Evolutionary conservation across 2,113 vertebrate genomes (phyloP), one percentile per base, ranked within the genome.

Genomic region (Chloropsis cyanopogon): DNA sequence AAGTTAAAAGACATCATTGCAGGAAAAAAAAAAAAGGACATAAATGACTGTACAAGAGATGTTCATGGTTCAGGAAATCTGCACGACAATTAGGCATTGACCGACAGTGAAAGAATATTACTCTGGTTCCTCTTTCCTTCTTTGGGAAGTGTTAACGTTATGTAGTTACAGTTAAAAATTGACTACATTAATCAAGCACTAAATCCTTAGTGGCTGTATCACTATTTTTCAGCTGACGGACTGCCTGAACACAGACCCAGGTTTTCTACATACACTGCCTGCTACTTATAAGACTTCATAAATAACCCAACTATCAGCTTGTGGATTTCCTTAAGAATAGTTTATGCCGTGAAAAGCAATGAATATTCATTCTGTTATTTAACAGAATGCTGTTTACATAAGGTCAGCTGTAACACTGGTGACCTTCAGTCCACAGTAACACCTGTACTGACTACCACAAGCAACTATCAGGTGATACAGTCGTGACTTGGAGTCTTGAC

Each of bases 101-200:
- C 50, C 7, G 26, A 72, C 52, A 90, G 75, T 75, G 80, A 23
- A 86, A 66, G 63, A 73, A 7, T 68, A 83, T 77, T 88, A 70
- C 31, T 78, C 47, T 33, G 64, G 24, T 46, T 95, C 22, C 31
- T 33, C 52, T 39, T 73, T 73, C 76, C 79, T 90, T 95, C 85
- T 88, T 68, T 54, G 54, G 22, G 46, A 95, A 95, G 70, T 59
- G 46, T 82, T 95, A 96, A 85, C 61, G 41, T 71, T 65, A 66
- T 64, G 73, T 14, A 95, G 93, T 63, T 86, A 88, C 73, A 93
- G 95, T 90, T 95, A 94, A 92, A 95, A 96, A 95, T 77, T 95
- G 91, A 77, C 79, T 68, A 95, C 90, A 95, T 96, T 95, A 96
- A 97, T 96, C 94, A 96, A 77, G 47, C 68, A 91, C 68, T 82